Base-by-base conservation (phyloP, 2,888 invertebrate genomes). In the Taenaris catops region DNA sequence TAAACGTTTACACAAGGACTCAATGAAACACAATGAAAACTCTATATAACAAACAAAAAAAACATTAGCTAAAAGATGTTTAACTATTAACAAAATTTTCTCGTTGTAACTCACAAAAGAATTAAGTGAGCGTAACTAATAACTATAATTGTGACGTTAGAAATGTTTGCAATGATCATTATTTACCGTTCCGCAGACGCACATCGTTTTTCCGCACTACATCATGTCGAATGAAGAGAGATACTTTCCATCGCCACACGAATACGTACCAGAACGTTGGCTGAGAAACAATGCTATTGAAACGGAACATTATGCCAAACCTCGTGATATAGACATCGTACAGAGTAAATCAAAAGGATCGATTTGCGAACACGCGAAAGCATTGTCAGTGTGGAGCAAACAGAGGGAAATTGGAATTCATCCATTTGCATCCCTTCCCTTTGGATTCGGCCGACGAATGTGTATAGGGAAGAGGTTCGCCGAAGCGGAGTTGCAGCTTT, bases 381-480 rank as follows among this genome's bases (percentile, higher is more conserved):
- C 46, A 2, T 34, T 34, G 31, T 49, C 53, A 18, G 68, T 84
- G 38, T 68, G 72, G 49, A 62, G 62, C 40, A 74, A 62, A 48
- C 86, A 86, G 75, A 90, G 58, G 88, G 90, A 87, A 58, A 53
- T 72, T n/a, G 86, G 86, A 25, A 91, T 92, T 38, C 93, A 93
- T 71, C 93, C 93, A 12, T 94, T 92, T 63, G 91, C 92, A 0
- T 91, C 92, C 31, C 81, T 94, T 42, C 93, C 94, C 5, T 94
- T 94, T 70, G 94, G 94, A 3, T 93, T 91, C 63, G 94, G 94
- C 1, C 87, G 93, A 36, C 86, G 94, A 46, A 93, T 93, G 86
- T 94, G 94, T 68, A 86, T 94, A 53, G 95, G 95, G 27, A 90
- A 93, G 53, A 83, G 95, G 57, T 94, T 95, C 69, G 94, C 95